phyloP scores from a whole-genome alignment of 2,113 vertebrate species.

The Semnornis frantzii region DNA sequence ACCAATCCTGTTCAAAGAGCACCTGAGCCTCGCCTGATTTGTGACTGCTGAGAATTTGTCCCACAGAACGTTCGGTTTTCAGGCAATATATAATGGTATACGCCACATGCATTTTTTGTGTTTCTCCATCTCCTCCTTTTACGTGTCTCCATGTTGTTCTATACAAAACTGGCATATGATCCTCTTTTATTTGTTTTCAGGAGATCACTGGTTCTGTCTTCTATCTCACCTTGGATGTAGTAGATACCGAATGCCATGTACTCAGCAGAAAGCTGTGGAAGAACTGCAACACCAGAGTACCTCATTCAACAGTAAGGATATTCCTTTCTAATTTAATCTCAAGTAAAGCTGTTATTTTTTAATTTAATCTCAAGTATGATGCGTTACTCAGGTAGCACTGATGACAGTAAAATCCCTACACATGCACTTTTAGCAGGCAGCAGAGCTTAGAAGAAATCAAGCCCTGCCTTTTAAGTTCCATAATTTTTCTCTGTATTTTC shows the following conservation, averaged over 20 bases:
- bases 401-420: neutral
- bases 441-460: neutral
- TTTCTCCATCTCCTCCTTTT: neutral
- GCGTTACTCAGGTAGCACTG: neutral
- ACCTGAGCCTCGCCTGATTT: neutral
- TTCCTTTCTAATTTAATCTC: neutral
- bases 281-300: neutral
- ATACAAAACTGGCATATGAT: neutral
- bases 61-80: neutral
- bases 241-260: constrained; percentile 67
- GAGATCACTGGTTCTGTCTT: constrained; percentile 46
- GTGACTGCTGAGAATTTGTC: neutral
- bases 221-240: constrained; percentile 72
- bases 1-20: neutral
- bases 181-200: neutral
- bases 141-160: neutral
- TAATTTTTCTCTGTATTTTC: neutral
- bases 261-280: constrained; percentile 60
- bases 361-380: neutral
- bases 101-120: neutral
- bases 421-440: neutral
- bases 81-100: neutral
- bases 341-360: constrained; percentile 37
- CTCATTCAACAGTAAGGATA: constrained; percentile 51
- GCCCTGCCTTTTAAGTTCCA: neutral